Base-by-base conservation (phyloP, 2,797 vertebrate genomes). In the Sebastes cheni region DNA sequence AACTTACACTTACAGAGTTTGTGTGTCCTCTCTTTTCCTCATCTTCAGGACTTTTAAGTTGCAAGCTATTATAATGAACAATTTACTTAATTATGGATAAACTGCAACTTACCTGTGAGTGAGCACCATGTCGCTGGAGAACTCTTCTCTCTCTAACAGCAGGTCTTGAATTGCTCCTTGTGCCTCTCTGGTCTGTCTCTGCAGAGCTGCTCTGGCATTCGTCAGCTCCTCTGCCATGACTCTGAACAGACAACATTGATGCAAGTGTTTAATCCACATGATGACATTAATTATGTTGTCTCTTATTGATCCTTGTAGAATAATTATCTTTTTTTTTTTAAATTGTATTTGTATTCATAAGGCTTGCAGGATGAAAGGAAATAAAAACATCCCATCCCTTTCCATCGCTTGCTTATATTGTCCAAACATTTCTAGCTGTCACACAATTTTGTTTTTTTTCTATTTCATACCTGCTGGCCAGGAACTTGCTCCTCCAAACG, bases 401-500 rank as follows among this genome's bases (percentile, higher is more conserved):
- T 50, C 52, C 52, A 54, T 22, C 52, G 11, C 6, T n/a, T 54
- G 9, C 8, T 54, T n/a, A n/a, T 22, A 54, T 9, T 54, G 50
- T 54, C 50, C 50, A 54, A 54, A 54, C 50, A 54, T 4, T 39
- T 34, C 13, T 32, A 36, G 60, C 22, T 46, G 5, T 64, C 6
- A 56, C 12, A 30, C 14, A 71, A 7, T 27, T 64, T 8, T 2
- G 52, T 34, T 34, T 13, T 27, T 67, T 13, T 2, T 62, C 22
- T 1, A n/a, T 46, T 74, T 83, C 72, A 39, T 71, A 98, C 99
- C 98, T 97, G 97, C 98, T 99, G 68, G 98, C 99, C 3, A 99
- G 95, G 92, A 99, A 99, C 94, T 99, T 99, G 95, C 98, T 99
- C 90, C 98, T 96, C 99, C 98, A 99, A 27, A 99, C 98, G 0